A percentile compares a stretch with the other conserved stretches of the same genome.
phyloP scores from a whole-genome alignment of 1,140 invertebrate species.

The Drosophila fuyamai region DNA sequence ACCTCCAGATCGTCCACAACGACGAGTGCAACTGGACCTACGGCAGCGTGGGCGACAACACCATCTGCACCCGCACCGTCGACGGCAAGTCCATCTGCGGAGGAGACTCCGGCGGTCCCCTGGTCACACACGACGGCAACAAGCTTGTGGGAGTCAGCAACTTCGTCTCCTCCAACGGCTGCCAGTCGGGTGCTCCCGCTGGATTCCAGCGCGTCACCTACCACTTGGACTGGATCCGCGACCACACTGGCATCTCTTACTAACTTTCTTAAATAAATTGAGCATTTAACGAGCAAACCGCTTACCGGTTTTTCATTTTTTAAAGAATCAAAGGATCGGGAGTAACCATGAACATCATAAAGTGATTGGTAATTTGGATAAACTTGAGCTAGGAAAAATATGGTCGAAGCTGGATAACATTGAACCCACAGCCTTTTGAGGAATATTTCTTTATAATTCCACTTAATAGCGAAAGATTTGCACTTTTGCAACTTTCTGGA shows the following conservation, averaged over 20 bases:
- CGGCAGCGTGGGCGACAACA: slow-evolving; percentile 38
- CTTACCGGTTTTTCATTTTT: too few species aligned
- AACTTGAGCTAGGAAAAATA: too few species aligned
- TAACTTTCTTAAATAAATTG: slow-evolving; percentile 15
- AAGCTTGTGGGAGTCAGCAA: slow-evolving; percentile 56
- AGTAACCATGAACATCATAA: too few species aligned
- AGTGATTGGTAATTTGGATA: too few species aligned
- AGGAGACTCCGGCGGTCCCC: slow-evolving; percentile 86
- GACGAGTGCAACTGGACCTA: slow-evolving; percentile 35
- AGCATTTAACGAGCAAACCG: not conserved
- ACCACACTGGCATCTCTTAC: slow-evolving; percentile 66
- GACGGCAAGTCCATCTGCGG: slow-evolving; percentile 69
- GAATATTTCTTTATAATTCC: too few species aligned
- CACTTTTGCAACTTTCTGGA: too few species aligned
- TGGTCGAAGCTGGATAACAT: too few species aligned
- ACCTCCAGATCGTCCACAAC: slow-evolving; percentile 56
- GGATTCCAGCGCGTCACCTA: slow-evolving; percentile 86
- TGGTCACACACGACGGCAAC: slow-evolving; percentile 69
- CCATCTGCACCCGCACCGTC: slow-evolving; percentile 61
- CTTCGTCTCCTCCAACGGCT: slow-evolving; percentile 51
- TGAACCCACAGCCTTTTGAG: too few species aligned
- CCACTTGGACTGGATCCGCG: slow-evolving; percentile 86
- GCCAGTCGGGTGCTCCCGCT: slow-evolving; percentile 84
- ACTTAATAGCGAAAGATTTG: too few species aligned
- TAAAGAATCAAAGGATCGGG: too few species aligned